These are phyloP conservation scores for Chelonia mydas DNA, from an alignment of 2,797 vertebrate species.

Conservation along the genomic window DNA sequence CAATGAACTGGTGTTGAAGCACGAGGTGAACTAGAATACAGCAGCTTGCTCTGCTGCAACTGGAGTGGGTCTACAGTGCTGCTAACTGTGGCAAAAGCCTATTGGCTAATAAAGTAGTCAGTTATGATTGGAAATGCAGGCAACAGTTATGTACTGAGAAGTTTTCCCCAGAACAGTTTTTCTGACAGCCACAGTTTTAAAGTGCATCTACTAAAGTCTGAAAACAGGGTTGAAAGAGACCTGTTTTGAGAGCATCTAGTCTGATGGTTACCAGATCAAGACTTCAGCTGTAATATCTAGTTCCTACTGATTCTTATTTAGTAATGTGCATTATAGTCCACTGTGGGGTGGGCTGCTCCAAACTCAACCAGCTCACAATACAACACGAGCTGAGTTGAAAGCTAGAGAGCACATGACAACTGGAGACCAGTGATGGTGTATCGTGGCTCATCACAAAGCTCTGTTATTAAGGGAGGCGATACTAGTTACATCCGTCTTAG, in stretches of 20 bases:
- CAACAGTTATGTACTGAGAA: no score
- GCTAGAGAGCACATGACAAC: not conserved
- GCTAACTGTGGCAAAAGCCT: slow-evolving; percentile 1
- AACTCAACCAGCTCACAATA: not conserved
- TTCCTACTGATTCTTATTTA: not conserved
- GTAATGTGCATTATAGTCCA: not conserved
- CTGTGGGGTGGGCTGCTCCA: accelerated
- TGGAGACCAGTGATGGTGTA: not conserved
- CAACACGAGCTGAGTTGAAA: not conserved
- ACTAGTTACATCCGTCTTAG: not conserved
- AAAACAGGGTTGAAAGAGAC: not conserved
- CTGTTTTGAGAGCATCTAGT: not conserved
- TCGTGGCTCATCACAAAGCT: not conserved
- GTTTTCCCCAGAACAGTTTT: no score
- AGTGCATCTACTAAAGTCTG: not conserved
- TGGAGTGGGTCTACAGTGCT: not conserved
- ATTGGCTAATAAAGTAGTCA: not conserved
- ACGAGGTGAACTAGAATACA: not conserved
- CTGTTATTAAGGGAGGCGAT: accelerated
- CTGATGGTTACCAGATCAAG: not conserved
- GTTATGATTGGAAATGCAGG: not conserved
- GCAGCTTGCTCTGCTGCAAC: not conserved
- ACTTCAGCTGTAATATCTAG: not conserved
- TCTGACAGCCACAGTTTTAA: no score
- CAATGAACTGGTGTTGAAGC: not conserved